Conservation (phyloP, 2,113 vertebrate species). For the Dipodomys ordii region DNA sequence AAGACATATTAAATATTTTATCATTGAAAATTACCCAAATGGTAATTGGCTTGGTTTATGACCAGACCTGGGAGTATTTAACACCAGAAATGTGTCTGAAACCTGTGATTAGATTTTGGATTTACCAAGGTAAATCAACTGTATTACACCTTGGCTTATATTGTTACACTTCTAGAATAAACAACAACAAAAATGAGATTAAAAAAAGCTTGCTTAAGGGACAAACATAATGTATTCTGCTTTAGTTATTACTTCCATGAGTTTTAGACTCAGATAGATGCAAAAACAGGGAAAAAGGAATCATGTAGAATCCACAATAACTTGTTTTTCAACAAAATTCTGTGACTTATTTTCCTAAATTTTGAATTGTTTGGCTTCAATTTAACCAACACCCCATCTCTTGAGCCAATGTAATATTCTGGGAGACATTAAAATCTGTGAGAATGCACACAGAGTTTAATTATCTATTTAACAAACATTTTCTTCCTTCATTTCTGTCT, state of each 20-base stretch:
- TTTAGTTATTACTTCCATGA: background rate
- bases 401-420: slow-evolving; percentile 51
- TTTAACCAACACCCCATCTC: slow-evolving; percentile 49
- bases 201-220: no score
- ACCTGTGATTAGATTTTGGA: no score
- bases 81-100: no score
- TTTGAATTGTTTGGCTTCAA: slow-evolving; percentile 47
- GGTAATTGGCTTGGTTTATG: no score
- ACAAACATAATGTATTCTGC: no score
- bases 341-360: slow-evolving; percentile 17
- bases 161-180: no score
- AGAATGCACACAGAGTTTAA: slow-evolving; percentile 62
- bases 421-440: slow-evolving; percentile 56
- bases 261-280: background rate
- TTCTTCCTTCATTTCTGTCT: slow-evolving; percentile 13
- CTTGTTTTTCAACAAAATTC: slow-evolving; percentile 38
- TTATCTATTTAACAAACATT: slow-evolving; percentile 55
- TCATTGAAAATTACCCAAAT: no score
- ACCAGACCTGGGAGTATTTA: no score
- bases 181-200: no score
- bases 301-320: background rate
- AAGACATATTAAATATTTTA: no score
- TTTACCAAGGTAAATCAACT: no score
- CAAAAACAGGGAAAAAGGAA: background rate
- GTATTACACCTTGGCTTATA: no score